Base-by-base conservation (phyloP, 2,113 vertebrate species). In the Cichladusa arquata region DNA sequence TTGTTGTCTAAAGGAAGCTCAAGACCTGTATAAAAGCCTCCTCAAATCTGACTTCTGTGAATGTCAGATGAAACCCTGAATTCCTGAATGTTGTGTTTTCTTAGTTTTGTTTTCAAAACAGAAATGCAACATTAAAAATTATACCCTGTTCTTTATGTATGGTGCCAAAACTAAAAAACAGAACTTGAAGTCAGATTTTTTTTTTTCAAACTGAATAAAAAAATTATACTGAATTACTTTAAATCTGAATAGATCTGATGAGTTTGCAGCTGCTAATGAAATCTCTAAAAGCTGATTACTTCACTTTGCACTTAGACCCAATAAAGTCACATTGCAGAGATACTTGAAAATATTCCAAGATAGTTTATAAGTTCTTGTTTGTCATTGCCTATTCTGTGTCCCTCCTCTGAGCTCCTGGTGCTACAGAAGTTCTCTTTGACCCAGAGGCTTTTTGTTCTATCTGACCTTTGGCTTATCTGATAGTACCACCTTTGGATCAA, bases 281-380 rank as follows among this genome's bases (percentile, higher is more conserved):
- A 36, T 34, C 22, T 42, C 28, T 22, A 62, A n/a, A 77, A 93
- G 54, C 65, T 72, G 72, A 51, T 94, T 88, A 38, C 51, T 71
- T 86, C 54, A 48, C 54, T 86, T 90, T 86, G 62, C 64, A 71
- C 91, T 96, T 95, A 67, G 91, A 53, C 86, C 82, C 54, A 45
- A 60, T 90, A 57, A 83, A 81, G 76, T 78, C 45, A 57, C 16
- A 1, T 73, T 95, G 62, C 36, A 72, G 47, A 9, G 80, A 67
- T 84, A 60, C 48, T 86, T 96, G 88, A 86, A 81, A 86, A 28
- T 48, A 12, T 90, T 94, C 79, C 92, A 94, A 64, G 58, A 11
- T 51, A 26, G 20, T 3, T 83, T 85, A 7, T 8, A 77, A 65
- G 14, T 40, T 92, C 18, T 58, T 86, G 29, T 81, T 91, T 81